These are phyloP conservation scores for Podotricha telesiphe DNA, from an alignment of 2,888 invertebrate species.

Conservation along the genomic window DNA sequence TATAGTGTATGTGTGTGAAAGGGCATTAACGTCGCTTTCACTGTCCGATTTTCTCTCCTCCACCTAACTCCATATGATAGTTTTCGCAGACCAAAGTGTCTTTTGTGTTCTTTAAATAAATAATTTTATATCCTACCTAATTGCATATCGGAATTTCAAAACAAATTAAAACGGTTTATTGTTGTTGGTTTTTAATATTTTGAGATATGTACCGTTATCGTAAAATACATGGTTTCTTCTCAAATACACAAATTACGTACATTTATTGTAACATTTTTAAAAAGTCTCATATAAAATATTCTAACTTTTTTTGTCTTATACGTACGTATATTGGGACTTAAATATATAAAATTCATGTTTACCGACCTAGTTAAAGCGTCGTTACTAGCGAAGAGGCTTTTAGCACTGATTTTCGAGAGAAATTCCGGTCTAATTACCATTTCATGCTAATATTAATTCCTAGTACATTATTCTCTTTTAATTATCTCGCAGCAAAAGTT, in stretches of 20 bases:
- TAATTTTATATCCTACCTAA: too few relatives aligned
- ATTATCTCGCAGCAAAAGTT: slow-evolving; percentile 41
- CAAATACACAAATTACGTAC: not conserved
- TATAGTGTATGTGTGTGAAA: too few relatives aligned
- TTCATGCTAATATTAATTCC: slow-evolving; percentile 42
- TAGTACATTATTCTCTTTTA: slow-evolving; percentile 44
- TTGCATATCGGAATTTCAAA: too few relatives aligned
- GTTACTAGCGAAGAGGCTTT: slow-evolving; percentile 28
- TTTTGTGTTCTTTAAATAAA: too few relatives aligned
- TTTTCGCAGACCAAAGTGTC: too few relatives aligned
- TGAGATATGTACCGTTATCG: not conserved
- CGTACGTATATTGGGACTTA: not conserved
- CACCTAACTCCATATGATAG: too few relatives aligned
- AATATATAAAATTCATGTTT: slow-evolving; percentile 15
- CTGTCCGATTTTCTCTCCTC: too few relatives aligned
- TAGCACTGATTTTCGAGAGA: slow-evolving; percentile 26
- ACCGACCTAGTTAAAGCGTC: slow-evolving; percentile 22
- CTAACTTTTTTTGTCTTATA: not conserved
- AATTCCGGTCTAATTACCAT: slow-evolving; percentile 44
- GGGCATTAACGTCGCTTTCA: too few relatives aligned
- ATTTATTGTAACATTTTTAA: not conserved
- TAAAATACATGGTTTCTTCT: not conserved
- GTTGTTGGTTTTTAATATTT: too few relatives aligned
- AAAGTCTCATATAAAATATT: not conserved
- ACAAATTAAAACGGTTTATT: too few relatives aligned